Percentiles rank a stretch among this genome's conserved stretches.
phyloP scores from a whole-genome alignment of 2,113 vertebrate species.

The Emydocephalus ijimae region DNA sequence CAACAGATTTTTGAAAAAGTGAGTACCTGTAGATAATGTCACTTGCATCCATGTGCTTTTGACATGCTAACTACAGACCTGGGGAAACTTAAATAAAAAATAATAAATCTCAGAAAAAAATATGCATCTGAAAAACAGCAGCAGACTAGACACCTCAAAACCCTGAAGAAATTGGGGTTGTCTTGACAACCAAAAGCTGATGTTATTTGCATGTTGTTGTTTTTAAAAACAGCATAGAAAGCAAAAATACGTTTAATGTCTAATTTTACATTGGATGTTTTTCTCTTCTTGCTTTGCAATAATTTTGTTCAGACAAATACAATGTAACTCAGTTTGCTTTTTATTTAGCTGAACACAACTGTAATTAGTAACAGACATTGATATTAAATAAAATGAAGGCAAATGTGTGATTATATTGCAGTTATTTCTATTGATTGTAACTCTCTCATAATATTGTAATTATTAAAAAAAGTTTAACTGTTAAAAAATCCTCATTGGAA shows the following conservation, averaged over 20 bases:
- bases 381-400: constrained; percentile 64
- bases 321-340: constrained; percentile 52
- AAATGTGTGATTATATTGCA: constrained; percentile 49
- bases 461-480: constrained; percentile 46
- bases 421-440: constrained; percentile 43
- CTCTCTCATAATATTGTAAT: constrained; percentile 31
- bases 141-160: background rate
- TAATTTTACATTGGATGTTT: constrained; percentile 38
- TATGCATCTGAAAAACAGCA: background rate
- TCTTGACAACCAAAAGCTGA: background rate
- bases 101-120: background rate
- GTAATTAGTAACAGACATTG: constrained; percentile 68
- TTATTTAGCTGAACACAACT: constrained; percentile 60
- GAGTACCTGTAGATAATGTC: background rate
- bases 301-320: constrained; percentile 49
- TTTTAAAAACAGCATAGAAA: background rate
- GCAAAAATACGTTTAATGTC: background rate
- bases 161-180: background rate
- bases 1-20: background rate
- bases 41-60: background rate
- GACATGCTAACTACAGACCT: background rate
- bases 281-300: constrained; percentile 37
- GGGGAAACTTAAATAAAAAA: background rate
- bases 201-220: background rate
- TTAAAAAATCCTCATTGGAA: constrained; percentile 33